A percentile compares a stretch with the other conserved stretches of the same genome.
phyloP scores from a whole-genome alignment of 2,113 vertebrate species.

The Bubalus kerabau region DNA sequence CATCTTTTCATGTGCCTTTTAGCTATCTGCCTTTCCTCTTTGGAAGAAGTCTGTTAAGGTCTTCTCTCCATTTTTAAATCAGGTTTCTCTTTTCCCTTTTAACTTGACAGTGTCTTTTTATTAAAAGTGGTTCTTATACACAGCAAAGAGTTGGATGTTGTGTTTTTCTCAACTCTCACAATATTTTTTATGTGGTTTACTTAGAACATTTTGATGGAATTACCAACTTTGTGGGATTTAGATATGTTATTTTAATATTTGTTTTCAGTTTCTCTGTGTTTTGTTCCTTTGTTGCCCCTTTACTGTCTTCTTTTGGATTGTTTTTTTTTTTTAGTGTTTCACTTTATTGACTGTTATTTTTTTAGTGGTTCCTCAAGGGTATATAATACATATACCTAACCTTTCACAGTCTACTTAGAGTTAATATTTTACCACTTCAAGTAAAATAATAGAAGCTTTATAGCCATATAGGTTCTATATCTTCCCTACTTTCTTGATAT shows the following conservation, averaged over 20 bases:
- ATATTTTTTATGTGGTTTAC: not conserved
- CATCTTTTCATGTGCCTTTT: not conserved
- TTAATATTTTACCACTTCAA: not conserved
- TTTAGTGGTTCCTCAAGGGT: not conserved
- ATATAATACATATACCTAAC: not conserved
- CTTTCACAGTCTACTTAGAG: not conserved
- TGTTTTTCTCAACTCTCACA: not conserved
- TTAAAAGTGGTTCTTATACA: not conserved
- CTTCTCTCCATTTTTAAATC: not conserved
- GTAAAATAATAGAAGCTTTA: conserved; percentile 20
- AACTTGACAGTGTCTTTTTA: not conserved
- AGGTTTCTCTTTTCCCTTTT: not conserved
- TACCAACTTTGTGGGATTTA: not conserved
- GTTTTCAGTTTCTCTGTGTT: not conserved
- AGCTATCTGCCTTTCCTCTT: not conserved
- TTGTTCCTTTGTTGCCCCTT: not conserved
- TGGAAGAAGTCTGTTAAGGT: not conserved
- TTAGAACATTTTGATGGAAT: not conserved
- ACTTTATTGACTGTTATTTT: not conserved
- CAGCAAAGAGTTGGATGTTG: not conserved
- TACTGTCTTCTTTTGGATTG: not conserved
- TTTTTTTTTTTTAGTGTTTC: not conserved
- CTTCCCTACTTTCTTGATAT: not conserved
- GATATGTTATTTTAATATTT: not conserved
- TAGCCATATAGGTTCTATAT: not conserved